Evolutionary conservation across 2,888 invertebrate species (phyloP).

Genomic region (Nomada lathburiana): DNA sequence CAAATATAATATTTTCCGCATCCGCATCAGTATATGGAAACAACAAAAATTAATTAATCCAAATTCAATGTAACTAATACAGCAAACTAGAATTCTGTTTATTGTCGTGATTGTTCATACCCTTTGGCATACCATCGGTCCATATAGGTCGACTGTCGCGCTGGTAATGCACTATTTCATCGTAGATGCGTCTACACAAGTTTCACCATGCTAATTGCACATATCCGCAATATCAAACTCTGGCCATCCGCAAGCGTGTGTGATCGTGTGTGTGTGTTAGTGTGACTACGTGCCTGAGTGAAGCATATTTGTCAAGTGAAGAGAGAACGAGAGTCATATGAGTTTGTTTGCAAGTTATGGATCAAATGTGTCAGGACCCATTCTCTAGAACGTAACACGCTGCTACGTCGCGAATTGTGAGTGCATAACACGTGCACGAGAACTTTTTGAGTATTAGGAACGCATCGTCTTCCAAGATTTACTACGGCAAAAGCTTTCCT

Average conservation of each 20-base stretch:
- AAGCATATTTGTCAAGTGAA: conserved; percentile 21
- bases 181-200: neutral
- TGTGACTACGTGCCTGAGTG: neutral
- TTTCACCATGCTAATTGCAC: conserved; percentile 13
- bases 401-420: conserved; percentile 10
- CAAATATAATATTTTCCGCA: too few relatives aligned
- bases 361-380: conserved; percentile 9
- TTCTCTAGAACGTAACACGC: conserved; percentile 15
- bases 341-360: conserved; percentile 30
- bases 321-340: neutral
- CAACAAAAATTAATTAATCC: too few relatives aligned
- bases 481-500: neutral
- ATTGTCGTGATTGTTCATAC: neutral
- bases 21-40: too few relatives aligned
- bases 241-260: neutral
- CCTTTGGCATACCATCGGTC: neutral
- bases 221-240: neutral
- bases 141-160: neutral
- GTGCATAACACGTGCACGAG: neutral
- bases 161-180: neutral
- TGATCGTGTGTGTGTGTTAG: neutral
- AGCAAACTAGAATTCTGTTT: neutral
- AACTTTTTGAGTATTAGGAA: conserved; percentile 15
- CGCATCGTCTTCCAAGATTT: conserved; percentile 10
- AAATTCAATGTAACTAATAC: neutral